Evolutionary conservation across 2,797 vertebrate species (phyloP), one percentile per base, ranked within the genome.

Genomic region (Micromesistius poutassou): DNA sequence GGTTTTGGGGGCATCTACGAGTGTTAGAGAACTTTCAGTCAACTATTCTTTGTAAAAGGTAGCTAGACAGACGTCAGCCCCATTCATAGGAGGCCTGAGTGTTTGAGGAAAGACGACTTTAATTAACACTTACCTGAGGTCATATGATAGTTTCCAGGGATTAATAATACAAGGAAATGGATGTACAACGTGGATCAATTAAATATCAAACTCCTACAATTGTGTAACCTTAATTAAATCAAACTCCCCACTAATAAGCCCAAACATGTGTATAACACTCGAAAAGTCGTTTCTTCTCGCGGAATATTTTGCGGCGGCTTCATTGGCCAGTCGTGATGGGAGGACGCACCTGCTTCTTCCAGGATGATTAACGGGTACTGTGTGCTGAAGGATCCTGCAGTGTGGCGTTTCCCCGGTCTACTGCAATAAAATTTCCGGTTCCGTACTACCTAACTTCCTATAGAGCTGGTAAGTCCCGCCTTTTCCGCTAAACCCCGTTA

Each of bases 71-170:
- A 62, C 55, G n/a, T 62, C 8, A n/a, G 55, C 55, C n/a, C 55
- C 55, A 62, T n/a, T 62, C 6, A 25, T 25, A 62, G n/a, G 19
- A 7, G 55, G 55, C n/a, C 1, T 62, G 2, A 25, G 55, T 62
- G 55, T 25, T 62, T 62, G 55, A 62, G 22, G 55, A 25, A 25
- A 25, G 55, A 25, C 22, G 4, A 55, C n/a, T 62, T 62, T 62
- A 62, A 62, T 62, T 62, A 62, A 62, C 55, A 62, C 55, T 62
- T 25, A 62, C 55, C 55, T 62, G 55, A 62, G 55, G 55, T 62
- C 55, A 62, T 25, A 62, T 9, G n/a, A 62, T 25, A 62, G 55
- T 62, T 62, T 62, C 55, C 55, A 62, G 55, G 22, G 55, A 62
- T 62, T 25, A 25, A 25, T n/a, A 62, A 25, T 25, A 25, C 22